These are phyloP conservation scores for Engraulis encrasicolus DNA, from an alignment of 2,113 vertebrate species.

Conservation along the genomic window DNA sequence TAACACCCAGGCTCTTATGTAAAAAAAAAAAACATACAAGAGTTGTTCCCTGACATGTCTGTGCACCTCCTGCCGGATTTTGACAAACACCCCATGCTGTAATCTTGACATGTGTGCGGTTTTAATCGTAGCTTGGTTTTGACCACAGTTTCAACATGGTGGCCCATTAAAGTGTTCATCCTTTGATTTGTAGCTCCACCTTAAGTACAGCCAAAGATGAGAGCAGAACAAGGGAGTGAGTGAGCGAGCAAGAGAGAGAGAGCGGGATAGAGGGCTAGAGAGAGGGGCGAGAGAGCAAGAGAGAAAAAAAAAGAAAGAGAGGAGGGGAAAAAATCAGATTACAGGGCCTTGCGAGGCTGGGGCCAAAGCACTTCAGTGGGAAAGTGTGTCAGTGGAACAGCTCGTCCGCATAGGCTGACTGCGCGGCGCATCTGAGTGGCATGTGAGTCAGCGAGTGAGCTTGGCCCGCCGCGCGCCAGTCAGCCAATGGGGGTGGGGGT, in stretches of 20 bases:
- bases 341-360: constrained; percentile 51
- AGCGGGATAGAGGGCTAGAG: background rate
- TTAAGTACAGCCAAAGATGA: constrained; percentile 39
- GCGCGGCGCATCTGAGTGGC: constrained; percentile 64
- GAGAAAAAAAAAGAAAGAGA: constrained; percentile 47
- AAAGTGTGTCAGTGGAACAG: constrained; percentile 81
- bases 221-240: background rate
- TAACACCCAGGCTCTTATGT: constrained; percentile 52
- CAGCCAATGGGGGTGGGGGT: constrained; percentile 58
- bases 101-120: constrained; percentile 3
- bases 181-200: constrained; percentile 52
- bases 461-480: constrained; percentile 6
- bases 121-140: background rate
- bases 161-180: constrained; percentile 13
- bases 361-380: constrained; percentile 56
- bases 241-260: background rate
- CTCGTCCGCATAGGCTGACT: constrained; percentile 58
- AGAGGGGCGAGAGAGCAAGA: constrained; percentile 34
- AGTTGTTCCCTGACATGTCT: constrained; percentile 10
- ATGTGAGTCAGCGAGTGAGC: constrained; percentile 58
- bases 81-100: background rate
- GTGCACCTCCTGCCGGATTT: background rate
- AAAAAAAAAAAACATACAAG: background rate
- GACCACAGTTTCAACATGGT: constrained; percentile 19
- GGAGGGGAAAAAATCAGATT: constrained; percentile 60